These are phyloP conservation scores for Aleadryas rufinucha DNA, from an alignment of 2,113 vertebrate genomes.

Conservation along the genomic window DNA sequence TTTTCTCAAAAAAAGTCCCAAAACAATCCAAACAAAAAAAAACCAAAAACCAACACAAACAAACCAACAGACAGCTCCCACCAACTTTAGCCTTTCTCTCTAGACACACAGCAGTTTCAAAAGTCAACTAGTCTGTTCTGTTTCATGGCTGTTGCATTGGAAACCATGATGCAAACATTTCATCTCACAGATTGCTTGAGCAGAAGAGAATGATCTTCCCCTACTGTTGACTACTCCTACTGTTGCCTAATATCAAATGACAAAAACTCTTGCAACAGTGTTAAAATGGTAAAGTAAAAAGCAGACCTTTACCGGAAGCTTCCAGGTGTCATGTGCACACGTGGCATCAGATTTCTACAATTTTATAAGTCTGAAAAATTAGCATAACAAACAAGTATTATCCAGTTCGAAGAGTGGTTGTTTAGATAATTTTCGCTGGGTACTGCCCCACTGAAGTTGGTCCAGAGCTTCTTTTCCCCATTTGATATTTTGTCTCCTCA, in stretches of 20 bases:
- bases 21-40: neutral
- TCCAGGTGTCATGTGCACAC: too few species aligned
- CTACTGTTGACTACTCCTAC: neutral
- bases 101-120: neutral
- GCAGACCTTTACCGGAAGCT: neutral
- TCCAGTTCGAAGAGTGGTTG: neutral
- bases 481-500: neutral
- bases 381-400: neutral
- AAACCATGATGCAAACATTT: neutral
- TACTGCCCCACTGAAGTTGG: neutral
- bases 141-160: neutral
- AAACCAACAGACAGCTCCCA: neutral
- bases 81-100: neutral
- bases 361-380: neutral
- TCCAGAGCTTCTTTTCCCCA: neutral
- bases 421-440: neutral
- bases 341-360: neutral
- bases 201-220: neutral
- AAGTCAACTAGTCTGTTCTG: neutral
- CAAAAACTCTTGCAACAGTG: neutral
- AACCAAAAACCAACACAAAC: rapidly evolving
- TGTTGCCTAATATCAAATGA: neutral
- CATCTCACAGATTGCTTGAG: neutral
- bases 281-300: neutral
- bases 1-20: neutral